Evolutionary conservation across 2,113 vertebrate genomes (phyloP), one percentile per base, ranked within the genome.

Genomic region (Platichthys stellatus): DNA sequence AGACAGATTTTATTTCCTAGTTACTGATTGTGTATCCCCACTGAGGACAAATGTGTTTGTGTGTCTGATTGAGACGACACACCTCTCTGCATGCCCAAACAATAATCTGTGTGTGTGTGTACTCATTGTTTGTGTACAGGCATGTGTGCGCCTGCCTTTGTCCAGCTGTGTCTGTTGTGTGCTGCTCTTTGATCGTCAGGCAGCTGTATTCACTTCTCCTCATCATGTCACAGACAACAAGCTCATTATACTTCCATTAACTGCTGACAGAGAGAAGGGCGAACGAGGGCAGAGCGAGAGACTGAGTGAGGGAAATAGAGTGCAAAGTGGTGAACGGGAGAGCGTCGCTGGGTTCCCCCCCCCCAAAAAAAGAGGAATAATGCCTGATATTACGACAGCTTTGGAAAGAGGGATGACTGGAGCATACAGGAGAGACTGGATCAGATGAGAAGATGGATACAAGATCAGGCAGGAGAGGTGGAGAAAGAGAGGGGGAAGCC

Each of bases 231-330:
- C 64, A 80, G 69, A 84, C 85, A 88, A 89, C 72, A 76, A 82
- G 81, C 82, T 89, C 86, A 86, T 91, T 91, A 91, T 81, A 75
- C 72, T 72, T 72, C 75, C 79, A 84, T 86, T 83, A 88, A 79
- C 68, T 88, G 80, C 86, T 90, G 90, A 91, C 78, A 40, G 87
- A 77, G 87, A 1, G 18, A 35, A 26, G 67, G 71, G 69, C 31
- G 80, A 76, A 66, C 43, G 71, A 78, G 76, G 60, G 75, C 69
- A 78, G 69, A 43, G 11, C 3, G 21, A 63, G 49, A 62, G 72
- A 56, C 62, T 0, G 49, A 40, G 61, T 1, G 26, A 47, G 43
- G 26, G 70, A 58, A 73, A 72, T 49, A 43, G 69, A 76, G 9
- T n/a, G 35, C 43, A 54, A 71, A 76, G 9, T n/a, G 35, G 53